Evolutionary conservation across 1,140 invertebrate genomes (phyloP).

Genomic region (Atta texana): DNA sequence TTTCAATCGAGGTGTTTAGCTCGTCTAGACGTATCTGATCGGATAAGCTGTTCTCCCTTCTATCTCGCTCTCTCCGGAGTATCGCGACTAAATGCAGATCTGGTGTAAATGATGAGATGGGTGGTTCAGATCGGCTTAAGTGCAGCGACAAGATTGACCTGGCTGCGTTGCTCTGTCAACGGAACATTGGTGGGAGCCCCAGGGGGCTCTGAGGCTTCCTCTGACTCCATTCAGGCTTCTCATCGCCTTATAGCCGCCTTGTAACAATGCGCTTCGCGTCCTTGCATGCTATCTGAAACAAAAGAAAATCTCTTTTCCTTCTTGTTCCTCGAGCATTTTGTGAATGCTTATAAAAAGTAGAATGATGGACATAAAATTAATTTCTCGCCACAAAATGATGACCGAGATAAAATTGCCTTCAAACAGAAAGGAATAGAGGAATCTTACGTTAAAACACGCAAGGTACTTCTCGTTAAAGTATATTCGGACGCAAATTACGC

Average conservation of each 20-base stretch:
- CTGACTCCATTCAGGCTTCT: slow-evolving; percentile 84
- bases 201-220: slow-evolving; percentile 85
- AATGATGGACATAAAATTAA: neutral
- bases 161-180: slow-evolving; percentile 67
- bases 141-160: slow-evolving; percentile 56
- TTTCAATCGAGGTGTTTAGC: slow-evolving; percentile 2
- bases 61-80: neutral
- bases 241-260: slow-evolving; percentile 80
- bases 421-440: neutral
- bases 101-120: neutral
- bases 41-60: slow-evolving; percentile 3
- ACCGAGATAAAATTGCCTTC: neutral
- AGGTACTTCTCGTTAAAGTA: neutral
- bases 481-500: neutral
- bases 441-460: neutral
- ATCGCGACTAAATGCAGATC: slow-evolving; percentile 5
- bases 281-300: slow-evolving; percentile 80
- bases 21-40: slow-evolving; percentile 8
- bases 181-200: slow-evolving; percentile 81
- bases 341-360: neutral
- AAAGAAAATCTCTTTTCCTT: neutral
- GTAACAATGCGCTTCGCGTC: slow-evolving; percentile 72
- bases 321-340: neutral
- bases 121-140: slow-evolving; percentile 59
- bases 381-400: neutral